Base-by-base conservation (phyloP, 2,888 invertebrate species). In the Apotomis turbidana region DNA sequence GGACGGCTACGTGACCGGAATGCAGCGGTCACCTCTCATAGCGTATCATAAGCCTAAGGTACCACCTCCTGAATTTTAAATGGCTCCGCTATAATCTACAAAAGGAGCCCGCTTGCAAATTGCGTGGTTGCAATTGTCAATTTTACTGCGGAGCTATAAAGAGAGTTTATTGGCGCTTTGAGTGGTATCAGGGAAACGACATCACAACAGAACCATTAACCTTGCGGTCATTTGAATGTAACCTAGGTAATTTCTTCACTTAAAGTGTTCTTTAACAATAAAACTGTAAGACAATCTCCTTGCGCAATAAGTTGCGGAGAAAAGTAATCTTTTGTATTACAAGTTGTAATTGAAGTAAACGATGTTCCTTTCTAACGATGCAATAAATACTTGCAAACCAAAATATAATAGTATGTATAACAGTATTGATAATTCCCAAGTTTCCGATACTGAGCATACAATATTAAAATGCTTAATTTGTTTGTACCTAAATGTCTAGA, bases 31-130 rank as follows among this genome's bases (percentile, higher is more conserved):
- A 83, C 77, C 76, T 78, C 54, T 76, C 76, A 74, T 77, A 78
- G 77, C 81, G 81, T 88, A 89, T 87, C 85, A 88, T 89, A 90
- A 88, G 88, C 85, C 83, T 78, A 79, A 81, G 80, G 80, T 80
- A 78, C 79, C 83, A 83, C 81, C 79, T 74, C 78, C 81, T 79
- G 91, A 91, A 92, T 91, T 87, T 85, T 82, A 89, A 91, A 87
- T 82, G 79, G 83, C 79, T 77, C 75, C 78, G 77, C 68, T 78
- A 76, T 76, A 80, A 78, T 79, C 79, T 80, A 79, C 80, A 83
- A 84, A 75, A 78, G 75, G 73, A 77, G 75, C 69, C 76, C 78
- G 78, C 76, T 71, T 68, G 74, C 74, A 75, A 78, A 76, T 68
- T 76, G 67, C 68, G 74, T 71, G 68, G 66, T 74, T 73, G 62